These are phyloP conservation scores for Cyanoderma ruficeps DNA, from an alignment of 2,113 vertebrate species.

Conservation along the genomic window DNA sequence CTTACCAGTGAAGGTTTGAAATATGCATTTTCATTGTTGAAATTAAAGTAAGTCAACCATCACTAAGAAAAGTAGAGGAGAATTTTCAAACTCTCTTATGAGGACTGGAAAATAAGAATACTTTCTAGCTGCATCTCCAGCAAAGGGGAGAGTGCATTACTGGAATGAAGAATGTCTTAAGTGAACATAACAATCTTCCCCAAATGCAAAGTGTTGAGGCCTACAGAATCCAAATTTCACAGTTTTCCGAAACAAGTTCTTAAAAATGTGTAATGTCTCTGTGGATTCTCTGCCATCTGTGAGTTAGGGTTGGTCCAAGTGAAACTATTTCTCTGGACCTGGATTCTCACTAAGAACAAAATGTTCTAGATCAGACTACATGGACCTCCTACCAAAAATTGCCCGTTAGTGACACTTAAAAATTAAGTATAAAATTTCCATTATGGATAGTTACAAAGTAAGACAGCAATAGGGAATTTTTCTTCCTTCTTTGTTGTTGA, in stretches of 20 bases:
- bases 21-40: neutral
- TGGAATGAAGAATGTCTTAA: neutral
- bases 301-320: neutral
- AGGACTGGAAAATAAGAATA: neutral
- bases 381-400: neutral
- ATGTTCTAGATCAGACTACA: accelerated
- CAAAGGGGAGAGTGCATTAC: neutral
- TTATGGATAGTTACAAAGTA: neutral
- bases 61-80: neutral
- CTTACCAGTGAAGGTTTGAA: neutral
- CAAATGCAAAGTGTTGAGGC: neutral
- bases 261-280: neutral
- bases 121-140: neutral
- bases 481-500: neutral
- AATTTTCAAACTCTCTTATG: neutral
- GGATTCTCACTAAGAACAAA: neutral
- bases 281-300: neutral
- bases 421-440: neutral
- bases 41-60: neutral
- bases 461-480: neutral
- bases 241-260: neutral
- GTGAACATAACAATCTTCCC: neutral
- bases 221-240: neutral
- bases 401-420: neutral
- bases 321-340: neutral